phyloP scores from a whole-genome alignment of 2,113 vertebrate species.

The Pseudopipra pipra region DNA sequence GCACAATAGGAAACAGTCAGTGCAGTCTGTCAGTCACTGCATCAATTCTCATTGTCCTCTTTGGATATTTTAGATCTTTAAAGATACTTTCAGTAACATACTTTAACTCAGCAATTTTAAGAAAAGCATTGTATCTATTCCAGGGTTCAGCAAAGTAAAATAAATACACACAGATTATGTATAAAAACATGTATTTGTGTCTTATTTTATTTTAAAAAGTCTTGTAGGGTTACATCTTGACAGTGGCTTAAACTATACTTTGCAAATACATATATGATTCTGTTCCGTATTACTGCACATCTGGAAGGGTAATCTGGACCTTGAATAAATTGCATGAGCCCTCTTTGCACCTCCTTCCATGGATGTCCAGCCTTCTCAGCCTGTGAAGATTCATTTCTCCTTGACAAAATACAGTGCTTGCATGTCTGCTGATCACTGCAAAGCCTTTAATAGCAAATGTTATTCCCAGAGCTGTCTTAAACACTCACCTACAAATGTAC shows the following conservation, averaged over 20 bases:
- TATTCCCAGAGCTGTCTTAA: slow-evolving; percentile 2
- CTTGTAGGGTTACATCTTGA: neutral
- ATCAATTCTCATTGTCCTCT: neutral
- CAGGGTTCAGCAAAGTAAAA: neutral
- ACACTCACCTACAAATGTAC: neutral
- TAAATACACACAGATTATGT: neutral
- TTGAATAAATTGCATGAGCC: neutral
- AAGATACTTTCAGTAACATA: neutral
- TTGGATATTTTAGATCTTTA: neutral
- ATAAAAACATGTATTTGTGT: neutral
- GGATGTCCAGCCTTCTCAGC: neutral
- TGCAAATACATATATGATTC: neutral
- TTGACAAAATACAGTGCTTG: neutral
- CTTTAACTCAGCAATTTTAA: neutral
- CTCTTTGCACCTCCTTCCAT: accelerated
- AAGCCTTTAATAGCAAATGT: neutral
- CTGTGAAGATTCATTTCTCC: neutral
- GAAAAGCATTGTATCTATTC: neutral
- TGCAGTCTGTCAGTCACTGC: neutral
- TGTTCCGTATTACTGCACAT: neutral
- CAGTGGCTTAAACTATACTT: neutral
- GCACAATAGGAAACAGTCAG: neutral
- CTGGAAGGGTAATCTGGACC: neutral
- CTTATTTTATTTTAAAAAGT: neutral
- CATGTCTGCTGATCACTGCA: neutral